phyloP scores from a whole-genome alignment of 2,888 invertebrate genomes.

The Stenichneumon culpator region DNA sequence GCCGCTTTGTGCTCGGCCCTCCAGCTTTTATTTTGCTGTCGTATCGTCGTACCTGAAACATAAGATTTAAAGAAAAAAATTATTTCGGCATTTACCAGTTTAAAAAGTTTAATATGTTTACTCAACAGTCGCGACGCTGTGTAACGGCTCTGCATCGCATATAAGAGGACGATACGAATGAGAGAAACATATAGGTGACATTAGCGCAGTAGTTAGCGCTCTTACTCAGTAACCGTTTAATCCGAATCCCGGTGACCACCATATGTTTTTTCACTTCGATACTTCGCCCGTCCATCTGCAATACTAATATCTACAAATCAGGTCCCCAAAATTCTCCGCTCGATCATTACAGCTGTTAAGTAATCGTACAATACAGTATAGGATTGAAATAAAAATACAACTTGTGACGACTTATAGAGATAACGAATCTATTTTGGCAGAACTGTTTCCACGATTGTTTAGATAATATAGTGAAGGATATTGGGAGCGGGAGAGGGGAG shows the following conservation, averaged over 20 bases:
- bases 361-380: background rate
- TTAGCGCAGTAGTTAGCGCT: too few relatives aligned
- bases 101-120: background rate
- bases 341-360: too few relatives aligned
- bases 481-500: slow-evolving; percentile 70
- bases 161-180: too few relatives aligned
- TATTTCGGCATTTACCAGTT: background rate
- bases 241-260: too few relatives aligned
- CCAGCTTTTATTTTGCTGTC: slow-evolving; percentile 92
- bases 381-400: background rate
- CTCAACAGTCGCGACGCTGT: background rate
- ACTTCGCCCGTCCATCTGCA: too few relatives aligned
- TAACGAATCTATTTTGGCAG: slow-evolving; percentile 54
- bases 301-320: too few relatives aligned
- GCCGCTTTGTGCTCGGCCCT: slow-evolving; percentile 97
- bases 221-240: too few relatives aligned
- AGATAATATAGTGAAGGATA: slow-evolving; percentile 72
- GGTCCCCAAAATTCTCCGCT: too few relatives aligned
- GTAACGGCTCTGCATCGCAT: too few relatives aligned
- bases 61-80: slow-evolving; percentile 61
- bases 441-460: slow-evolving; percentile 71
- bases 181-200: too few relatives aligned
- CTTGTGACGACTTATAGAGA: slow-evolving; percentile 8
- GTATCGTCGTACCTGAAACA: slow-evolving; percentile 89
- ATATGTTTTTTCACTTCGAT: too few relatives aligned